A percentile compares a stretch with the other conserved stretches of the same genome.
Conservation (phyloP, 2,888 invertebrate species). For the Noctua fimbriata region DNA sequence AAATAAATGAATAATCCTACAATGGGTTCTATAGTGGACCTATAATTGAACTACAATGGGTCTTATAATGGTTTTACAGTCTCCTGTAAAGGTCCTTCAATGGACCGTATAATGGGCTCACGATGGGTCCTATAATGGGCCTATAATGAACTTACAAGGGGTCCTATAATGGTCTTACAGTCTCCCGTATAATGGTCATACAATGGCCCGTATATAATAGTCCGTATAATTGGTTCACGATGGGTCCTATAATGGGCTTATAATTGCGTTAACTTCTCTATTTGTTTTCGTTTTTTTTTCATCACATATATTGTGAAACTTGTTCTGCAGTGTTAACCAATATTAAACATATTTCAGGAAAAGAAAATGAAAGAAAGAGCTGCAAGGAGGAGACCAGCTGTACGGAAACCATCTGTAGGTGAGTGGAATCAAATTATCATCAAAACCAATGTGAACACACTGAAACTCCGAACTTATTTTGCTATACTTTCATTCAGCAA, state of each 20-base stretch:
- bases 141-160: background rate
- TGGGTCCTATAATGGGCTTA: background rate
- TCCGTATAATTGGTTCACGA: background rate
- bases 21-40: no score
- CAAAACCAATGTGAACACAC: background rate
- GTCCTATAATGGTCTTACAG: background rate
- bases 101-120: background rate
- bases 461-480: background rate
- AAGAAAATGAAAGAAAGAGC: constrained; percentile 29
- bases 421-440: background rate
- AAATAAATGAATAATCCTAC: no score
- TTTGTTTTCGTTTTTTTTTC: background rate
- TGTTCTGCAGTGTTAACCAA: background rate
- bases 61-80: background rate
- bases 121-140: background rate
- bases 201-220: background rate
- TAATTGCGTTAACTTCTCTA: background rate
- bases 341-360: constrained; percentile 43
- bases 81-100: background rate
- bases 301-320: background rate
- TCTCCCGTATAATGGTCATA: background rate
- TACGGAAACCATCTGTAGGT: constrained; percentile 2
- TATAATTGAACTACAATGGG: no score
- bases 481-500: background rate
- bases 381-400: background rate